phyloP scores from a whole-genome alignment of 2,113 vertebrate genomes.

The Centropus bengalensis region DNA sequence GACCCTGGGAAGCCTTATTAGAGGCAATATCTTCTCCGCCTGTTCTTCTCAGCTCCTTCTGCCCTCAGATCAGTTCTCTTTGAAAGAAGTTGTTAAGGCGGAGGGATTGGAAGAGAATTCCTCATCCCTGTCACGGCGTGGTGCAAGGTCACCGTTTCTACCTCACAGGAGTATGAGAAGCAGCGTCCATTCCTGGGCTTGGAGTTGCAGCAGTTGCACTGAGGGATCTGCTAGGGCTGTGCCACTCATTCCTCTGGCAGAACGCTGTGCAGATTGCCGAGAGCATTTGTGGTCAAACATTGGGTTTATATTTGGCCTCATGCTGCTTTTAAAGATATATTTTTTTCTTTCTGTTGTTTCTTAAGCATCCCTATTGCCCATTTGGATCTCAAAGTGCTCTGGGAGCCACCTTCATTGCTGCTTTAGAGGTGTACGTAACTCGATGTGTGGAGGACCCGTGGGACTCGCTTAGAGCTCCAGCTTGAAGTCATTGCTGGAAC shows the following conservation, averaged over 20 bases:
- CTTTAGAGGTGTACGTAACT: not conserved
- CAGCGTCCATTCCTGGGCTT: not conserved
- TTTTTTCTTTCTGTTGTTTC: not conserved
- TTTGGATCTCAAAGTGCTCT: not conserved
- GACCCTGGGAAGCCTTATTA: not conserved
- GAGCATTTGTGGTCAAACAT: not conserved
- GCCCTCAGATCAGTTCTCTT: not conserved
- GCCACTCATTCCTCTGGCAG: not conserved
- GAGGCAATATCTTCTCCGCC: not conserved
- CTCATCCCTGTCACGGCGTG: rapidly evolving
- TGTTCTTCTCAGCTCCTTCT: not conserved
- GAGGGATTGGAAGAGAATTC: not conserved
- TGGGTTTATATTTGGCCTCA: not conserved
- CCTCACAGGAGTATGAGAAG: not conserved
- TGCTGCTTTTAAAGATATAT: not conserved
- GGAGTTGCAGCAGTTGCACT: not conserved
- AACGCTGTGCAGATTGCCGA: not conserved
- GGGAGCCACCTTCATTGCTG: not conserved
- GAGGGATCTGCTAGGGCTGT: not conserved
- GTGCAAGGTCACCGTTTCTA: not conserved
- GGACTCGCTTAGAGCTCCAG: not conserved
- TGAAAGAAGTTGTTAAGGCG: not conserved
- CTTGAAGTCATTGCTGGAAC: not conserved
- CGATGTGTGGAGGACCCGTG: not conserved
- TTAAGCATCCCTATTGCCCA: not conserved